Evolutionary conservation across 2,113 vertebrate species (phyloP).

Genomic region (Pteropus alecto): DNA sequence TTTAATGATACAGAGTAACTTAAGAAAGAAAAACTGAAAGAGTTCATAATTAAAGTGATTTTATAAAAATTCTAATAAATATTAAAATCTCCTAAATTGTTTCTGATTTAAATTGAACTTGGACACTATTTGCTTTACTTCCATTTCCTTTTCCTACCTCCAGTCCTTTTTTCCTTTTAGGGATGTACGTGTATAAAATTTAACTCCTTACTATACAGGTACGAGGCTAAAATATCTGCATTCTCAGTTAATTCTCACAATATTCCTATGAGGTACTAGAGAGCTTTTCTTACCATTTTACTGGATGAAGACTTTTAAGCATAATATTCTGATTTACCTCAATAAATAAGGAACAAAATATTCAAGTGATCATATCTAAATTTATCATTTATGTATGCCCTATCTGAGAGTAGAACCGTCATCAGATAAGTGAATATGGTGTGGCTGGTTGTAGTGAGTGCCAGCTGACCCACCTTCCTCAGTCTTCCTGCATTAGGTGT

Average conservation of each 20-base stretch:
- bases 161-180: neutral
- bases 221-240: neutral
- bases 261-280: neutral
- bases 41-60: neutral
- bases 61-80: neutral
- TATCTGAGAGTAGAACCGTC: neutral
- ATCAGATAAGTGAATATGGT: neutral
- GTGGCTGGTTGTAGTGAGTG: neutral
- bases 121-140: neutral
- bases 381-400: neutral
- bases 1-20: neutral
- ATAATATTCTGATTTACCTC: neutral
- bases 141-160: neutral
- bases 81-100: neutral
- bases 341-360: neutral
- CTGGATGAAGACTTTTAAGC: neutral
- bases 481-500: neutral
- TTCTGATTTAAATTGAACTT: neutral
- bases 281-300: neutral
- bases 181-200: neutral
- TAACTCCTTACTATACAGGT: neutral
- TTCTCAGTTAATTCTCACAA: neutral
- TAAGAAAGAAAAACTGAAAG: neutral
- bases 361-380: neutral
- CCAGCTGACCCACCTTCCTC: accelerated